Percentiles rank a stretch among this genome's conserved stretches.
Conservation (phyloP, 1,140 invertebrate genomes). For the Drosophila sp. region DNA sequence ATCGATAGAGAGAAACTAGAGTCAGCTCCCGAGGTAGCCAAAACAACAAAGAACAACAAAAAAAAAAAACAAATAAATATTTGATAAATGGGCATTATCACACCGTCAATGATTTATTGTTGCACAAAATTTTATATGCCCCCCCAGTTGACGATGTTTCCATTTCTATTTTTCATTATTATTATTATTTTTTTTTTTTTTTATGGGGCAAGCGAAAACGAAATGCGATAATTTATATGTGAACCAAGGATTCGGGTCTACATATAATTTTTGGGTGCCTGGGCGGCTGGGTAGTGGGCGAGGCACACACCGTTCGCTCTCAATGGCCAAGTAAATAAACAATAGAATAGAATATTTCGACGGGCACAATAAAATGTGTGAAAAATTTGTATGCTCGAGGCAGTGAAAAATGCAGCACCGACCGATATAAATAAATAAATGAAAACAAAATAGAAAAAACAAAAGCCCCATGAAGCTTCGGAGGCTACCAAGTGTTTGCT, state of each 20-base stretch:
- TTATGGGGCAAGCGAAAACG: conserved; percentile 15
- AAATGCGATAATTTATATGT: conserved; percentile 67
- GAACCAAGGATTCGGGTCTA: conserved; percentile 56
- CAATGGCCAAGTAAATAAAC: conserved; percentile 80
- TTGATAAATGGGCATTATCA: conserved; percentile 74
- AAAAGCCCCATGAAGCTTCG: conserved; percentile 7
- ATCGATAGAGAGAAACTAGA: background rate
- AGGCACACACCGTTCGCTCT: conserved; percentile 46
- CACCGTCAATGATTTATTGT: conserved; percentile 68
- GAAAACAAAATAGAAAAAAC: conserved; percentile 34
- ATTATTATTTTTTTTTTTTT: conserved; percentile 58
- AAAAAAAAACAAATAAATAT: background rate
- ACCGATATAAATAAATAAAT: conserved; percentile 70
- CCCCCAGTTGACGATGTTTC: conserved; percentile 38
- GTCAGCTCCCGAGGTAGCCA: conserved; percentile 30
- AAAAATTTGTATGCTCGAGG: conserved; percentile 67
- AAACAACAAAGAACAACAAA: background rate
- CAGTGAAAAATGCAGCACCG: conserved; percentile 62
- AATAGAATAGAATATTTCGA: conserved; percentile 71
- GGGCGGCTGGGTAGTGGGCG: conserved; percentile 23
- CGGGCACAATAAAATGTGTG: conserved; percentile 75
- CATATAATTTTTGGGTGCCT: background rate
- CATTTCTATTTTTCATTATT: conserved; percentile 5
- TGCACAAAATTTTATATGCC: conserved; percentile 57
- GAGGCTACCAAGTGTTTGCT: conserved; percentile 50